Conservation (phyloP, 1,140 invertebrate species). For the Trichonephila clavata region DNA sequence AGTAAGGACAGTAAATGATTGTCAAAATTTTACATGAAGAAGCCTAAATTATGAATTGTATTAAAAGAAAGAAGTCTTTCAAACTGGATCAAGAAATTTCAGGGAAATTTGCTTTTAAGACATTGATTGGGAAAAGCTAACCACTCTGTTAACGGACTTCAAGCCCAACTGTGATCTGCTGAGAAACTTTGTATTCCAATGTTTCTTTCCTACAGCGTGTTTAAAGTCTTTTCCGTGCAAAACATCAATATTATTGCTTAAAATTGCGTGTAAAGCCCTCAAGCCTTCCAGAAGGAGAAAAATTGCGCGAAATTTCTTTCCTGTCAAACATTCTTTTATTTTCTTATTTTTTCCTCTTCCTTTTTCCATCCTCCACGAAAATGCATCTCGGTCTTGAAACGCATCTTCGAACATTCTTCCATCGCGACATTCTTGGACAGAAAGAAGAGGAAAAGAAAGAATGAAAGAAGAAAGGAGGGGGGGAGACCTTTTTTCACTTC, state of each 20-base stretch:
- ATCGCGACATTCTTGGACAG: constrained; percentile 49
- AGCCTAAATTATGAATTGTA: no score
- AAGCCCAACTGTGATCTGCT: not conserved
- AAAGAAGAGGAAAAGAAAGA: constrained; percentile 35
- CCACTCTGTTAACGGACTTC: no score
- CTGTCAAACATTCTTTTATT: constrained; percentile 37
- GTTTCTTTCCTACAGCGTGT: not conserved
- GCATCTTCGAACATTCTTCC: constrained; percentile 63
- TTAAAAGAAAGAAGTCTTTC: no score
- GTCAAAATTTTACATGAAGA: no score
- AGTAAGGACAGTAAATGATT: no score
- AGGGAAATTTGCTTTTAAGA: no score
- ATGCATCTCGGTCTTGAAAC: constrained; percentile 54
- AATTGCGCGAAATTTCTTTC: constrained; percentile 56
- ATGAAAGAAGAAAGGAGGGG: not conserved
- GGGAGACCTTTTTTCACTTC: constrained; percentile 66
- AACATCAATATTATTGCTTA: constrained; percentile 65
- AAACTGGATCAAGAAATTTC: no score
- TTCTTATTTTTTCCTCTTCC: not conserved
- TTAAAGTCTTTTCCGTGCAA: constrained; percentile 24
- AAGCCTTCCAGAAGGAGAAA: constrained; percentile 42
- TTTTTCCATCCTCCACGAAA: not conserved
- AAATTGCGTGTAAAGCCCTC: constrained; percentile 55
- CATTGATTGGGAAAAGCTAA: no score
- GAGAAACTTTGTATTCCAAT: not conserved